These are phyloP conservation scores for Tetropium fuscum DNA, from an alignment of 2,888 invertebrate genomes.

Conservation along the genomic window DNA sequence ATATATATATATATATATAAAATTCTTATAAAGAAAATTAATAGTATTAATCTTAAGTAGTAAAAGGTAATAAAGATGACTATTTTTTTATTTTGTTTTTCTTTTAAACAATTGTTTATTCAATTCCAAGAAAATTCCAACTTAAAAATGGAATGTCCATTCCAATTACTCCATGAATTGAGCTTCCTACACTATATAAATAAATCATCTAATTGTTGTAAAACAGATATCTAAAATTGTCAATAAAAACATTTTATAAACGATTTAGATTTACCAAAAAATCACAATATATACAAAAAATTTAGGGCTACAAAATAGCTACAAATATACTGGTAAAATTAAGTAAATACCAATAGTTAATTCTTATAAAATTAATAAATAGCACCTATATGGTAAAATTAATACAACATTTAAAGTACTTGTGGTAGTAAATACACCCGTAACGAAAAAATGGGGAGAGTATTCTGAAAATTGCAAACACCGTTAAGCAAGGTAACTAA, in stretches of 20 bases:
- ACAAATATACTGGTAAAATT: constrained; percentile 16
- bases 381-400: constrained; percentile 21
- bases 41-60: constrained; percentile 20
- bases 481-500: no score
- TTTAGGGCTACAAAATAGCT: constrained; percentile 24
- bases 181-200: constrained; percentile 11
- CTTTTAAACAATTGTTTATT: neutral
- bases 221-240: constrained; percentile 23
- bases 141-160: constrained; percentile 7
- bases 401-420: constrained; percentile 1
- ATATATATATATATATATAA: no score
- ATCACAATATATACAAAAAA: constrained; percentile 26
- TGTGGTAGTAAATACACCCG: constrained; percentile 17
- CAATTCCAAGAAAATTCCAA: neutral
- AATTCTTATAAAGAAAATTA: constrained; percentile 26
- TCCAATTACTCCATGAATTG: constrained; percentile 8
- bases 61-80: constrained; percentile 5
- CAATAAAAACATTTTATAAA: constrained; percentile 21
- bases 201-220: constrained; percentile 16
- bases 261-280: constrained; percentile 17
- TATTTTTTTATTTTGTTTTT: constrained; percentile 10
- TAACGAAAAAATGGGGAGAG: constrained; percentile 13
- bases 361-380: constrained; percentile 8
- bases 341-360: constrained; percentile 19
- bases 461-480: neutral